Evolutionary conservation across 2,888 invertebrate genomes (phyloP).

Genomic region (Archips xylosteana): DNA sequence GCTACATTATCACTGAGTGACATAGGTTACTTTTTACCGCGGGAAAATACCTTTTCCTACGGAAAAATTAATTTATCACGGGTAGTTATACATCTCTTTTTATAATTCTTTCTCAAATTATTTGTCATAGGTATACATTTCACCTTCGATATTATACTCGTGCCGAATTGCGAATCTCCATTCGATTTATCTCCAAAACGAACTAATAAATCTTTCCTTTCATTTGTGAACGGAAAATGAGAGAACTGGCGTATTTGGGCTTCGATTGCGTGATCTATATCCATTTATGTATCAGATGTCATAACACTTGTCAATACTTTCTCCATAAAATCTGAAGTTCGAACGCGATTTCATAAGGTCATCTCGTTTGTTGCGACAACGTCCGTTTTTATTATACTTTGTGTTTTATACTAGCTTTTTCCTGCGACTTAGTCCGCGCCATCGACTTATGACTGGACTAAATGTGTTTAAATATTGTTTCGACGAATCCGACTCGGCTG

Average conservation of each 20-base stretch:
- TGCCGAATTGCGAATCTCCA: background rate
- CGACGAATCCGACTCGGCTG: no score
- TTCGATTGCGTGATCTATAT: constrained; percentile 70
- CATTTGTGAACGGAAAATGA: background rate
- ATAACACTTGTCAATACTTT: constrained; percentile 74
- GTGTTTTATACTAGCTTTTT: no score
- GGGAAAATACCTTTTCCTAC: no score
- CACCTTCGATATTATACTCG: background rate
- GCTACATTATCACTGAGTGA: no score
- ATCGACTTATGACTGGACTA: no score
- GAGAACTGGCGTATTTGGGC: constrained; percentile 17
- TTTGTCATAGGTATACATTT: background rate
- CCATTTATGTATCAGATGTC: constrained; percentile 59
- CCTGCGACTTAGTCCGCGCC: no score
- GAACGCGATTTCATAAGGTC: constrained; percentile 55
- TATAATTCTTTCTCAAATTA: background rate
- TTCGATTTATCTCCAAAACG: background rate
- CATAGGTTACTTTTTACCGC: no score
- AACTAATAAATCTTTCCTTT: background rate
- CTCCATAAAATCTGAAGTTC: constrained; percentile 69
- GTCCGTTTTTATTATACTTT: background rate
- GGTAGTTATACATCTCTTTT: no score
- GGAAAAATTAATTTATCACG: no score
- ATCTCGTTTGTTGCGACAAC: constrained; percentile 1
- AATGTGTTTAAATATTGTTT: no score